A percentile compares a stretch with the other conserved stretches of the same genome.
phyloP scores from a whole-genome alignment of 2,113 vertebrate species.

The Asarcornis scutulata region DNA sequence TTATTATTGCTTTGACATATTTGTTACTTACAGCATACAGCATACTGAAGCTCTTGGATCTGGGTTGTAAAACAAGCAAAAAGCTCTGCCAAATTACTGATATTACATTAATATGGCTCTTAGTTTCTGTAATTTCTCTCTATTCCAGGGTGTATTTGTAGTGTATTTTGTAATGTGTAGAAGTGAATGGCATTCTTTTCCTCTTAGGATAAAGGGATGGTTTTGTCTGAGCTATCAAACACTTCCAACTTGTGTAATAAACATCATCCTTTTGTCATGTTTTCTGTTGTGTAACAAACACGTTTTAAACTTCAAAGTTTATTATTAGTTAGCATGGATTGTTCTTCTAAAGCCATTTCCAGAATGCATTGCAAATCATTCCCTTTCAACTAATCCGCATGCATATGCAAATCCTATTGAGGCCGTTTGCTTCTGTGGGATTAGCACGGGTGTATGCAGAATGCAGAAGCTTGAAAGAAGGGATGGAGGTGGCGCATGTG shows the following conservation, averaged over 20 bases:
- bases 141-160: not conserved
- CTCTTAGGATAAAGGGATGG: not conserved
- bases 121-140: not conserved
- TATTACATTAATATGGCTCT: not conserved
- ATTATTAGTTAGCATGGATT: slow-evolving; percentile 43
- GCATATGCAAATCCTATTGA: slow-evolving; percentile 53
- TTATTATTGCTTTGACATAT: not conserved
- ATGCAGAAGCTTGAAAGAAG: not conserved
- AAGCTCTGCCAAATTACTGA: not conserved
- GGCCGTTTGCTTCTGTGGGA: not conserved
- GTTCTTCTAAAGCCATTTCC: not conserved
- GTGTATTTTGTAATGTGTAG: not conserved
- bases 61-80: not conserved
- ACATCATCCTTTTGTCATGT: slow-evolving; percentile 36
- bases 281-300: slow-evolving; percentile 23
- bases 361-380: not conserved
- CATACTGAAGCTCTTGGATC: not conserved
- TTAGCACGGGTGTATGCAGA: not conserved
- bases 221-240: slow-evolving; percentile 21
- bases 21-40: not conserved
- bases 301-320: slow-evolving; percentile 28
- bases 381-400: not conserved
- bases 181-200: not conserved
- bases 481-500: not conserved
- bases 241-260: slow-evolving; percentile 21